Evolutionary conservation across 2,888 invertebrate species (phyloP), one percentile per base, ranked within the genome.

Genomic region (Camponotus fellah): DNA sequence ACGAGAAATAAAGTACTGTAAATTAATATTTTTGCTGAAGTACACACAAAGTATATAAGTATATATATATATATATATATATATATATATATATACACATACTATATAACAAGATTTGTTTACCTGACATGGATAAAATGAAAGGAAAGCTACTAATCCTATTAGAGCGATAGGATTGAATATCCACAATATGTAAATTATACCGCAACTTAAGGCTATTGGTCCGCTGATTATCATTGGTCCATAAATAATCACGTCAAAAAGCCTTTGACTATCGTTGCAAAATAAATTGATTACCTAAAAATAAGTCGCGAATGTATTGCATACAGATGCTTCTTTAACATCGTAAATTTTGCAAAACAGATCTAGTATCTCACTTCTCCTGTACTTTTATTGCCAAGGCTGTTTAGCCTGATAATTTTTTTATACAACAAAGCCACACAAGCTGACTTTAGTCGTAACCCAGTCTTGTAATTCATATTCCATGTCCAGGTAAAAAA

Each of bases 231-330:
- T 93, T 43, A 96, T 94, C 87, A 96, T 93, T 34, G 96, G 96
- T 1, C 95, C 95, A 65, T 95, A 95, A 60, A 95, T 92, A 34
- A 96, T 94, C 74, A 96, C 95, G 84, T 96, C 96, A 89, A 95
- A 96, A 60, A 96, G 93, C 62, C 96, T 95, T 90, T 95, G 95
- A 56, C 96, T 95, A 88, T 96, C 96, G 88, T 95, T 96, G 56
- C 96, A 95, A 90, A 96, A 96, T 84, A 96, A 93, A 91, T 96
- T 96, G 72, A 96, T 95, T 40, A 96, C 88, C 96, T 96, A 91
- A 69, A 95, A 95, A 34, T 32, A 64, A 43, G 5, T 56, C 3
- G n/a, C 17, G 2, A 37, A 65, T n/a, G 17, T 65, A 40, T 9
- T n/a, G 14, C 26, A 0, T 65, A 53, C 8, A 53, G 53, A 53